A percentile compares a stretch with the other conserved stretches of the same genome.
Conservation (phyloP, 2,797 vertebrate genomes). For the Dermochelys coriacea region DNA sequence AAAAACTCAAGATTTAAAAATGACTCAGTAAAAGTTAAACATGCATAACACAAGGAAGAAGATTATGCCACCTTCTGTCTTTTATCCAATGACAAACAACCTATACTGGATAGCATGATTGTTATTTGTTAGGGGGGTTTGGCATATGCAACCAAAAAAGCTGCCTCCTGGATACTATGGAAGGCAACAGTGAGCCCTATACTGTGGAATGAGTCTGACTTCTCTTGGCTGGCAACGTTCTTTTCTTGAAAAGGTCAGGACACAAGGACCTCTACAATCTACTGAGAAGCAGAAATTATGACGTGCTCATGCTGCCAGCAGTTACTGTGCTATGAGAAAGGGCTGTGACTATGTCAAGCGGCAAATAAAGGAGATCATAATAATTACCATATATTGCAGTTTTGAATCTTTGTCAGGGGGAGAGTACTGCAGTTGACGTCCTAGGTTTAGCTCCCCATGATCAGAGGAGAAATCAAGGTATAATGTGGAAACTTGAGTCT, state of each 20-base stretch:
- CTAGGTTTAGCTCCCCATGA: not conserved
- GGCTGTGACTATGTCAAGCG: rapidly evolving
- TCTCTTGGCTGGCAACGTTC: not conserved
- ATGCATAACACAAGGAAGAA: rapidly evolving
- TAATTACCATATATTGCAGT: not conserved
- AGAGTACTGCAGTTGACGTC: not conserved
- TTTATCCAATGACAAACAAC: not conserved
- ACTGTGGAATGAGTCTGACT: not conserved
- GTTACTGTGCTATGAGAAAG: not conserved
- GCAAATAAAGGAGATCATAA: not conserved
- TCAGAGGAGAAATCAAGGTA: not conserved
- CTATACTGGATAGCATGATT: rapidly evolving
- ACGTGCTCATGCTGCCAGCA: not conserved
- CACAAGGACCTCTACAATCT: not conserved
- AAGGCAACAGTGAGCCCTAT: not conserved
- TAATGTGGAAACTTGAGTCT: not conserved
- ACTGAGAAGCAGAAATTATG: not conserved
- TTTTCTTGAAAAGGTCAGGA: not conserved
- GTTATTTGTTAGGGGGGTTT: not conserved
- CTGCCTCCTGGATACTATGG: not conserved
- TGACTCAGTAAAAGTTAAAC: not conserved
- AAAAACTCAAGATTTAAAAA: not conserved
- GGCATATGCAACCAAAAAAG: not conserved
- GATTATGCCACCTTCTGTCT: not conserved
- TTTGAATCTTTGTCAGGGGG: not conserved